Base-by-base conservation (phyloP, 1,140 invertebrate genomes). In the Rhizoglyphus robini region DNA sequence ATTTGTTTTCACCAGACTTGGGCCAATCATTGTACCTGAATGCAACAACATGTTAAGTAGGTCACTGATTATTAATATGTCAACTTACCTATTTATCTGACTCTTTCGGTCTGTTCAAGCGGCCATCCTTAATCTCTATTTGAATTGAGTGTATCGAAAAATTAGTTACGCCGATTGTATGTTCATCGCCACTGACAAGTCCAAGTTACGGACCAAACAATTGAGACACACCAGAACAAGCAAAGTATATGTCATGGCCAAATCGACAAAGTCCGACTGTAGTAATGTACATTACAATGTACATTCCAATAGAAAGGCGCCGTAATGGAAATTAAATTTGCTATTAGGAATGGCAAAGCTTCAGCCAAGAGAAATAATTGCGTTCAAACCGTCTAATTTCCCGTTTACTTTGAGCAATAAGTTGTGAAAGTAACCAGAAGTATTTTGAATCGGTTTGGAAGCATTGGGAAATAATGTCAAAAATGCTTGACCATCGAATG, bases 221-320 rank as follows among this genome's bases (percentile, higher is more conserved):
- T 81, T 87, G 46, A 89, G 78, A 75, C 87, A 89, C 69, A 86
- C 83, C 20, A 86, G 86, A 65, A 88, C 81, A 59, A 88, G 76
- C 23, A 89, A 80, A n/a, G 86, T 84, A 75, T 88, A 88, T 71
- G 86, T 84, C 68, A 88, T 84, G 34, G 86, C 84, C 18, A 78
- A 74, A 80, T 81, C 51, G 80, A 80, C 57, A 80, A 73, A 68
- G 85, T 69, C 67, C 32, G 72, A 57, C 71, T 20, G 66, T n/a
- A n/a, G n/a, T n/a, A n/a, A n/a, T n/a, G n/a, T n/a, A n/a, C n/a
- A n/a, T n/a, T n/a, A n/a, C n/a, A n/a, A n/a, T n/a, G n/a, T 46
- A 72, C 66, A 65, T 68, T 18, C 36, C 70, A 72, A 65, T 67
- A 66, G 59, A 73, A 67, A n/a, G 69, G 72, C 11, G 74, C 70